phyloP scores from a whole-genome alignment of 2,888 invertebrate species.

The Nemotelus pantherinus region DNA sequence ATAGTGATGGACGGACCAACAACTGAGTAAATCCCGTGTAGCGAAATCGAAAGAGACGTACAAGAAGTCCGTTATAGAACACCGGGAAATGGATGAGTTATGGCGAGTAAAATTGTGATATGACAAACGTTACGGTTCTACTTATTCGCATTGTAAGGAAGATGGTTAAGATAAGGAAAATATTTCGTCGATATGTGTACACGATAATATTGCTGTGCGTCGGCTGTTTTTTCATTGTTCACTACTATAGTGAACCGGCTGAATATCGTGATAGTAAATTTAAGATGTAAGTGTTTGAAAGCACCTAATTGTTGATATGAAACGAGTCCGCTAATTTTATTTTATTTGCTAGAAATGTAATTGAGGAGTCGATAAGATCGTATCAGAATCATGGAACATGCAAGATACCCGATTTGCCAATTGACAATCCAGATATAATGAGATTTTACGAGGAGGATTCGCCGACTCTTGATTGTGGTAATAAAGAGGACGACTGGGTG shows the following conservation, averaged over 20 bases:
- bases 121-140: no score
- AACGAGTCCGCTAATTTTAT: conserved; percentile 5
- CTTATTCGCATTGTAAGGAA: conserved; percentile 6
- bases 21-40: no score
- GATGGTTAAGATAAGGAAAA: conserved; percentile 52
- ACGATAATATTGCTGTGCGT: conserved; percentile 48
- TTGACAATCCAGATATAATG: conserved; percentile 77
- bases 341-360: conserved; percentile 62
- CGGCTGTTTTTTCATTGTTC: conserved; percentile 46
- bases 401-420: conserved; percentile 72
- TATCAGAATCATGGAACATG: conserved; percentile 68
- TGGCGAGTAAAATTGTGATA: no score
- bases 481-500: conserved; percentile 82
- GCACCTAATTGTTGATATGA: neutral
- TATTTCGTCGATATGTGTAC: conserved; percentile 48
- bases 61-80: no score
- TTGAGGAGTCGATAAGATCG: conserved; percentile 66
- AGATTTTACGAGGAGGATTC: conserved; percentile 72
- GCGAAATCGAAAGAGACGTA: no score
- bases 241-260: conserved; percentile 49
- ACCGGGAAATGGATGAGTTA: no score
- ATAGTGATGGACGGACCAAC: no score
- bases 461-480: conserved; percentile 71
- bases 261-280: conserved; percentile 56
- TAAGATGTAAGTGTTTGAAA: conserved; percentile 56